Base-by-base conservation (phyloP, 2,113 vertebrate genomes). In the Rhipidura dahli region DNA sequence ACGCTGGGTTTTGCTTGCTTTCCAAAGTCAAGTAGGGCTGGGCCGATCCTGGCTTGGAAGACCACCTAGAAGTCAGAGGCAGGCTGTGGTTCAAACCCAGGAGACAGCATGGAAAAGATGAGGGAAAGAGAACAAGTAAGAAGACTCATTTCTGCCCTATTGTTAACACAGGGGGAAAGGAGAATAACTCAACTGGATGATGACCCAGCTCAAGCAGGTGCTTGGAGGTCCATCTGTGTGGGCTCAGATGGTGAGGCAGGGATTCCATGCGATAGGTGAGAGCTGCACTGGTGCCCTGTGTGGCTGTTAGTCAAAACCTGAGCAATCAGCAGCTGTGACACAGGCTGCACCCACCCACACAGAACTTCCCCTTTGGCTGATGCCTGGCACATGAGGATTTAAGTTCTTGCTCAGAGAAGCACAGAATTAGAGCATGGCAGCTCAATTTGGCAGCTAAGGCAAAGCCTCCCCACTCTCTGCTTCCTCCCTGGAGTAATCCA, bases 151-250 rank as follows among this genome's bases (percentile, higher is more conserved):
- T 72, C 51, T 83, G 49, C 17, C 53, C 70, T 65, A 5, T 15
- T 57, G 30, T 54, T 64, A 23, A 2, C 2, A 1, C 1, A 18
- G 15, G 1, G 9, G 6, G 12, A 1, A 86, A 61, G 45, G 45
- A 91, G 64, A 84, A 9, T 40, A 89, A 63, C 24, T 72, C n/a
- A 44, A 45, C 33, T 83, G 69, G 33, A 42, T 60, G 56, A 53
- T 63, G 68, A 81, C 42, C 40, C 14, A 49, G 50, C 26, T 61
- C 54, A 66, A 72, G 60, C 23, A 66, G 64, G 27, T 66, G 45
- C 26, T 40, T 65, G 60, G 51, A 73, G 16, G 61, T 40, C 63
- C 60, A 50, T 42, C 53, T 65, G 0, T 5, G 19, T 1, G 5
- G 40, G 45, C 75, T 76, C 40, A 63, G 73, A 31, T 1, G 49